These are phyloP conservation scores for Lacerta bilineata DNA, from an alignment of 2,797 vertebrate genomes.

Conservation along the genomic window DNA sequence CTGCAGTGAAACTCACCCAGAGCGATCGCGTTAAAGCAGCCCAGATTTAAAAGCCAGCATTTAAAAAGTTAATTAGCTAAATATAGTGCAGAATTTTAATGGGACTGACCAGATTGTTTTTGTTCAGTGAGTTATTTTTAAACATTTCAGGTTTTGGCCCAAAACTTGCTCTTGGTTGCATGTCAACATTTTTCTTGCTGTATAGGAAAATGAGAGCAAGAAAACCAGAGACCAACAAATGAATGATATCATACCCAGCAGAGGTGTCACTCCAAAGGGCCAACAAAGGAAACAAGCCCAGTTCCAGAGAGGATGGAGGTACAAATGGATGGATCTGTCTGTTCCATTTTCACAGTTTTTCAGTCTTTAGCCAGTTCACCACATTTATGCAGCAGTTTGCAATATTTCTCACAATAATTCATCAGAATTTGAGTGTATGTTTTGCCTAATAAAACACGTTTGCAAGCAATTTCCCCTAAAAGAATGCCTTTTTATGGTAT, in stretches of 20 bases:
- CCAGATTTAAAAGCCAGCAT: fast-evolving
- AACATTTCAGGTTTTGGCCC: constrained; percentile 1
- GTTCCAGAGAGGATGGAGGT: not conserved
- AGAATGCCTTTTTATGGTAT: no score
- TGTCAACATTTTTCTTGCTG: not conserved
- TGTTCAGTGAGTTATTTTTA: constrained; percentile 23
- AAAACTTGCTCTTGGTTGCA: not conserved
- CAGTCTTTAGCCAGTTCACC: no score
- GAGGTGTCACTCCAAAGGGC: not conserved
- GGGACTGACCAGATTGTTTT: not conserved
- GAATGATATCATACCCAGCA: not conserved
- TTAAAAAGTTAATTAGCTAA: constrained; percentile 21
- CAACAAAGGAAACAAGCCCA: not conserved
- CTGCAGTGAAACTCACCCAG: not conserved
- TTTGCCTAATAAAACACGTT: no score
- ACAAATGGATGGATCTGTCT: no score
- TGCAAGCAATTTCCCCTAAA: no score
- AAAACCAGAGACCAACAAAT: not conserved
- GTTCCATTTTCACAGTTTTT: no score
- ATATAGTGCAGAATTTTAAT: not conserved
- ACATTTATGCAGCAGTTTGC: no score
- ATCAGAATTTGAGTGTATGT: no score
- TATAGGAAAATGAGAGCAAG: not conserved
- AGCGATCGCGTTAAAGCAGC: not conserved
- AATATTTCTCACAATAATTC: no score